Evolutionary conservation across 2,888 invertebrate species (phyloP), one percentile per base, ranked within the genome.

Genomic region (Elmis aenea): DNA sequence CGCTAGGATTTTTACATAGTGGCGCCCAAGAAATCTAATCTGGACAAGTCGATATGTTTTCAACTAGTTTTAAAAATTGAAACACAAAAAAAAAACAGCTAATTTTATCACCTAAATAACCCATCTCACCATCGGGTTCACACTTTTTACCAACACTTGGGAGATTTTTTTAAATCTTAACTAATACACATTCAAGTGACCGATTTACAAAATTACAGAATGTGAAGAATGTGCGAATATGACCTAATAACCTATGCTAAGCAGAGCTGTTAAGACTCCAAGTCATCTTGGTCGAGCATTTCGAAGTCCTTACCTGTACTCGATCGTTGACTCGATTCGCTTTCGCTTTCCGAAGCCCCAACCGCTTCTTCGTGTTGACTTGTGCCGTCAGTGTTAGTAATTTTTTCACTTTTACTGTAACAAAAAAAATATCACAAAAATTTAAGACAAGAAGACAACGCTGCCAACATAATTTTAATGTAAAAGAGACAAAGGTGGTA

Each of bases 301-400:
- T 90, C 91, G 66, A 90, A 90, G 72, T 91, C 90, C 55, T 84
- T 80, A 51, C 85, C 89, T 1, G 85, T 85, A 48, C 85, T 85
- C 8, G 86, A 86, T 34, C 85, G 77, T 58, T 83, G 83, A 52
- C 85, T 85, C 57, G 79, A 78, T 62, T 85, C 86, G 1, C 85
- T 85, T 55, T 90, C 90, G 8, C 87, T 87, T 59, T 87, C 89
- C 0, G 86, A 86, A 42, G 71, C 66, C 36, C 72, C 69, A 18
- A 62, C 59, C 12, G 54, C 61, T 27, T 64, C 66, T 42, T 64
- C 59, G 8, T 18, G 18, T 26, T 30, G 38, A 11, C 26, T 23
- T 12, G 20, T 6, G 6, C 29, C 30, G 12, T 21, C 21, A 9
- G 16, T 34, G 9, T 9, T 16, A 11, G 29, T 18, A 12, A 12